These are phyloP conservation scores for Eustalomyia histrio DNA, from an alignment of 2,888 invertebrate species.

Conservation along the genomic window DNA sequence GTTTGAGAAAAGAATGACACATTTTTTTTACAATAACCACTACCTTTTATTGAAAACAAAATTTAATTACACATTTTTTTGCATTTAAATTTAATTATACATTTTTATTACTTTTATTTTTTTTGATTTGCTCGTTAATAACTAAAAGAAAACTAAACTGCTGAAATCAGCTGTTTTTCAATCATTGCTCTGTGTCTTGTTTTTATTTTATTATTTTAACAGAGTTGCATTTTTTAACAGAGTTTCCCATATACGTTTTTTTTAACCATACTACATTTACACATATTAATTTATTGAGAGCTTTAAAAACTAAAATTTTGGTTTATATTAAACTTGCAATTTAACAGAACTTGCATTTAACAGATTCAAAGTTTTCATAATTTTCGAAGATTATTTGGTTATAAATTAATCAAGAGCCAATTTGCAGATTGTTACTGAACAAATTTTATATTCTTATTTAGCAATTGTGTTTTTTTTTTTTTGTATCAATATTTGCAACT, in stretches of 20 bases:
- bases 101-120: not conserved
- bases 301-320: not conserved
- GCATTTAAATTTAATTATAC: not conserved
- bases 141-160: not conserved
- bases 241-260: not conserved
- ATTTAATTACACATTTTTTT: not conserved
- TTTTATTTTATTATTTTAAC: not conserved
- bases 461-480: too few species aligned
- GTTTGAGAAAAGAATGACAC: not conserved
- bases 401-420: too few species aligned
- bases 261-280: not conserved
- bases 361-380: too few species aligned
- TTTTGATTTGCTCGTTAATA: not conserved
- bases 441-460: too few species aligned
- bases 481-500: too few species aligned
- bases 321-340: too few species aligned
- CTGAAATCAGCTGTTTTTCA: not conserved
- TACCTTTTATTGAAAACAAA: conserved; percentile 20
- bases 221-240: conserved; percentile 4
- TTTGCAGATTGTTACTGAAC: too few species aligned
- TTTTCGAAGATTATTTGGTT: too few species aligned
- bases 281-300: conserved; percentile 11
- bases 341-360: too few species aligned
- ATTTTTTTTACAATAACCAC: conserved; percentile 1
- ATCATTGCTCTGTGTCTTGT: not conserved